Conservation (phyloP, 2,888 invertebrate species). For the Patella pellucida region DNA sequence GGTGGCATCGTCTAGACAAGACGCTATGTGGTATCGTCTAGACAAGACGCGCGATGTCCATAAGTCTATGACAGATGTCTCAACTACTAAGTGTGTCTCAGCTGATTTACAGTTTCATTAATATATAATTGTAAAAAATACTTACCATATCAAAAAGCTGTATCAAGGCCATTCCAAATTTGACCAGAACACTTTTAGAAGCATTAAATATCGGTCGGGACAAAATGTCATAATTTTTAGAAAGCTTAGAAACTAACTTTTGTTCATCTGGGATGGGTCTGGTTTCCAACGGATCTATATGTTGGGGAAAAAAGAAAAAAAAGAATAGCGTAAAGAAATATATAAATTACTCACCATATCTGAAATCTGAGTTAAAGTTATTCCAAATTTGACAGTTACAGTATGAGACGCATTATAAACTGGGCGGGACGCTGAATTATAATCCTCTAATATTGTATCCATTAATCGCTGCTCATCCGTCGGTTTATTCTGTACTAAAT, state of each 20-base stretch:
- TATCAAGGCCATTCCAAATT: slow-evolving; percentile 66
- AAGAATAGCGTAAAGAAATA: not conserved
- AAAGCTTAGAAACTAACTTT: slow-evolving; percentile 52
- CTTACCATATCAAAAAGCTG: slow-evolving; percentile 69
- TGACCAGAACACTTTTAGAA: slow-evolving; percentile 59
- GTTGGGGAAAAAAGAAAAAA: not conserved
- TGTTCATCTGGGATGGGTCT: slow-evolving; percentile 64
- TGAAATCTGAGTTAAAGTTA: slow-evolving; percentile 68
- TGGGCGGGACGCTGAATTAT: slow-evolving; percentile 67
- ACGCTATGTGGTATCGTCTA: no score
- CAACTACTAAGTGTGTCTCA: no score
- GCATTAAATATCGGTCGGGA: slow-evolving; percentile 67
- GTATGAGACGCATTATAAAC: slow-evolving; percentile 69
- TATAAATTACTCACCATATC: slow-evolving; percentile 67
- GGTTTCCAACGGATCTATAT: slow-evolving; percentile 1
- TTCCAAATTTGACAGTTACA: slow-evolving; percentile 68
- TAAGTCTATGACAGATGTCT: no score
- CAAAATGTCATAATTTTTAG: slow-evolving; percentile 64
- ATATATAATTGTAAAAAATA: not conserved
- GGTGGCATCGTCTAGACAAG: no score
- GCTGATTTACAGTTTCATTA: not conserved
- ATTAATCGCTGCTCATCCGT: slow-evolving; percentile 69
- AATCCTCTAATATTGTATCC: slow-evolving; percentile 57
- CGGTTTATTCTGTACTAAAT: slow-evolving; percentile 33
- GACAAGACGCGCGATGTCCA: no score